These are phyloP conservation scores for Gouania willdenowi DNA, from an alignment of 2,797 vertebrate species.

Conservation along the genomic window DNA sequence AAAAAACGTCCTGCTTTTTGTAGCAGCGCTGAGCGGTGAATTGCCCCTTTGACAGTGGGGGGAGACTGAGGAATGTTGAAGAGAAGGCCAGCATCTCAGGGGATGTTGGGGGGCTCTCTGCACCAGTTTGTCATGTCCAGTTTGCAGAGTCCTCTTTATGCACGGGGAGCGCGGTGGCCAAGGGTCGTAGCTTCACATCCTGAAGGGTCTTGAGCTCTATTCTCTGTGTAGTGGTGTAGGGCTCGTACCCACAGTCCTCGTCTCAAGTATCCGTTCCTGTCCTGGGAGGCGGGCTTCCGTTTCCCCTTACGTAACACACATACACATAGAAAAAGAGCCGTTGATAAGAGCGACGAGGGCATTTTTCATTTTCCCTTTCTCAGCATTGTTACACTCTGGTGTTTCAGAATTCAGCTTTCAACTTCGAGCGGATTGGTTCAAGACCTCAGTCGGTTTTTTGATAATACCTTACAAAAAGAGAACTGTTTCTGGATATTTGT, in stretches of 20 bases:
- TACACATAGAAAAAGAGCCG: conserved; percentile 54
- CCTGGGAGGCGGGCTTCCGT: conserved; percentile 71
- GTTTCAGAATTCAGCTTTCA: conserved; percentile 39
- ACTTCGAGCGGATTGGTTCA: no score
- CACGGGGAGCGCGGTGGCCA: conserved; percentile 13
- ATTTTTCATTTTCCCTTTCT: conserved; percentile 67
- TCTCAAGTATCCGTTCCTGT: conserved; percentile 74
- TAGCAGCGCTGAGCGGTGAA: conserved; percentile 68
- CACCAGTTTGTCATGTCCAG: conserved; percentile 61
- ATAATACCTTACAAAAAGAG: no score
- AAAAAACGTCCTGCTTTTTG: conserved; percentile 78
- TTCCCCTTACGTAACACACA: conserved; percentile 75
- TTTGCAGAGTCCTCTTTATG: conserved; percentile 46
- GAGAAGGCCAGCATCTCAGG: conserved; percentile 70
- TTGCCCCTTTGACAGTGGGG: conserved; percentile 70
- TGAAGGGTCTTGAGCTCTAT: conserved; percentile 50
- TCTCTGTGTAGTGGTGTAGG: conserved; percentile 37
- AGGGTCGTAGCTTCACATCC: conserved; percentile 52
- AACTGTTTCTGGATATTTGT: no score
- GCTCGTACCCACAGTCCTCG: conserved; percentile 55
- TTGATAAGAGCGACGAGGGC: conserved; percentile 65
- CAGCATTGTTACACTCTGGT: conserved; percentile 58
- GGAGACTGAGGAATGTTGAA: conserved; percentile 74
- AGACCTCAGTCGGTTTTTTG: no score
- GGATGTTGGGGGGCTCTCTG: conserved; percentile 52